Conservation (phyloP, 2,113 vertebrate species). For the Helogale parvula region DNA sequence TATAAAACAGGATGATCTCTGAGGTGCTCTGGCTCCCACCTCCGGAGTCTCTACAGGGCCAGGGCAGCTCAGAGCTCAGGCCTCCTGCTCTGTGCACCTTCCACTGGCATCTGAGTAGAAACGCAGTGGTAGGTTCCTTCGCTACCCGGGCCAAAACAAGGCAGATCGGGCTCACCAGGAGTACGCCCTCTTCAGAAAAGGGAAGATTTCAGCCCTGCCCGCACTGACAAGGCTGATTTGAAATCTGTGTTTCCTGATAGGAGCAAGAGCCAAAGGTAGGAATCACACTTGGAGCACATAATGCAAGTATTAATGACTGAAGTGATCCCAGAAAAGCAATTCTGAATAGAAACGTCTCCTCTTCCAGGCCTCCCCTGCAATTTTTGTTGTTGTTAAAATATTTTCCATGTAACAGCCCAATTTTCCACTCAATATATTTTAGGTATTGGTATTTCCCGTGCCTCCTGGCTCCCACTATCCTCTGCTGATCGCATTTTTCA, state of each 20-base stretch:
- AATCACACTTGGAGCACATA: background rate
- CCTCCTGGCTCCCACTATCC: background rate
- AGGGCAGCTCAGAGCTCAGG: background rate
- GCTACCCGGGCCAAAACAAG: background rate
- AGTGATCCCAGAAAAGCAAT: background rate
- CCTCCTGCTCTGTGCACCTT: no score
- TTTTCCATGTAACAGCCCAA: background rate
- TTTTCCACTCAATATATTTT: background rate
- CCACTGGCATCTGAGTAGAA: fast-evolving
- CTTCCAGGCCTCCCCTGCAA: background rate
- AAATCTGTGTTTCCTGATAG: background rate
- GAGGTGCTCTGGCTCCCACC: background rate
- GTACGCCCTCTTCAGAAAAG: background rate
- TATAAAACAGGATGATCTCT: background rate
- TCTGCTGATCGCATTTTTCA: background rate
- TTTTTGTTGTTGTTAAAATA: background rate
- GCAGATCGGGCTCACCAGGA: background rate
- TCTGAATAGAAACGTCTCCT: background rate
- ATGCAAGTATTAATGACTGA: background rate
- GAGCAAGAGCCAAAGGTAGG: background rate
- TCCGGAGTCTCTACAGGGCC: background rate
- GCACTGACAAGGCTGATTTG: background rate
- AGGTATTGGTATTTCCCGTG: background rate
- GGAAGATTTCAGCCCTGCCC: background rate
- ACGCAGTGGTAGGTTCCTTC: fast-evolving